These are phyloP conservation scores for Troilus luridus DNA, from an alignment of 2,888 invertebrate species.

Conservation along the genomic window DNA sequence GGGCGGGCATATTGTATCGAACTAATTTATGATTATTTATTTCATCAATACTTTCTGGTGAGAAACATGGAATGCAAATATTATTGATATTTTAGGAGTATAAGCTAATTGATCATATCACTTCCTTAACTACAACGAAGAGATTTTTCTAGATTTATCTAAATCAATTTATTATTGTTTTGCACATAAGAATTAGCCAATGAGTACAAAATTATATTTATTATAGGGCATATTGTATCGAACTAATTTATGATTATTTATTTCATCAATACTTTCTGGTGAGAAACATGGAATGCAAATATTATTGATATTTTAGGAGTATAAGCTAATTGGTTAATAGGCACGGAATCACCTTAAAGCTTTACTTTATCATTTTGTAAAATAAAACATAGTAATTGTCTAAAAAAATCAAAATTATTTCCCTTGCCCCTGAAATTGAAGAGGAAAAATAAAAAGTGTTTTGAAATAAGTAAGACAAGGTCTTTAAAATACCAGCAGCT, in stretches of 20 bases:
- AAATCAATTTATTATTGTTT: not conserved
- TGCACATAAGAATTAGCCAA: no score
- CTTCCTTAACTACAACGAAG: not conserved
- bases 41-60: not conserved
- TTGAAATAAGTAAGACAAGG: no score
- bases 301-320: not conserved
- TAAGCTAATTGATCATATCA: not conserved
- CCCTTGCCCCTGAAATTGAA: no score
- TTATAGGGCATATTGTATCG: no score
- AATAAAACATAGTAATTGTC: no score
- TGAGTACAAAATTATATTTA: not conserved
- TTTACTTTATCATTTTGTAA: no score
- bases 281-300: not conserved
- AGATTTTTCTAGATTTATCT: not conserved
- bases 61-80: not conserved
- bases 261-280: not conserved
- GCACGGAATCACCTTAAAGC: not conserved
- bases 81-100: not conserved
- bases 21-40: no score
- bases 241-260: no score
- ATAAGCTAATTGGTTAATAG: not conserved
- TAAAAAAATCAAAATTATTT: no score
- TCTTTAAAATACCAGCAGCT: no score
- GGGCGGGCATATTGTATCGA: no score
- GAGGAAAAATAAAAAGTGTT: no score